phyloP scores from a whole-genome alignment of 1,140 invertebrate genomes.

The Acyrthosiphon pisum region DNA sequence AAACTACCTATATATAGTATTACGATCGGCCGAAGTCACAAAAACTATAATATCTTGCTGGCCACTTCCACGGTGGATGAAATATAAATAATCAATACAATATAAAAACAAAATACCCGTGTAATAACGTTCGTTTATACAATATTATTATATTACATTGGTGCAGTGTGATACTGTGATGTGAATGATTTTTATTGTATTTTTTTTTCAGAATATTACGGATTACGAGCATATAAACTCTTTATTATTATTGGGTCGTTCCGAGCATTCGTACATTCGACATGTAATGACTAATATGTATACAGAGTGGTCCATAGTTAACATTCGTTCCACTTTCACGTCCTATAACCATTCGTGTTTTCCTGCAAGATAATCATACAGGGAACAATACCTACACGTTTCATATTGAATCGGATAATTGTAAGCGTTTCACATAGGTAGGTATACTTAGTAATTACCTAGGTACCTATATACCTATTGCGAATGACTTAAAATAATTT shows the following conservation, averaged over 20 bases:
- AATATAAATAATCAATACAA: neutral
- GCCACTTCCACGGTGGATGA: neutral
- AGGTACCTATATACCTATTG: too few species aligned
- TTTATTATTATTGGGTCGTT: neutral
- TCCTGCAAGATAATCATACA: neutral
- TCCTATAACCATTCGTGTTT: neutral
- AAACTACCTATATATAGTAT: neutral
- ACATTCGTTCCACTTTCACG: neutral
- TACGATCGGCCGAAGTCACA: neutral
- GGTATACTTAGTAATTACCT: too few species aligned
- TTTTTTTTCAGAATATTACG: neutral
- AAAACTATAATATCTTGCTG: neutral
- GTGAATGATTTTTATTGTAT: neutral
- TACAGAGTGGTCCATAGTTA: neutral
- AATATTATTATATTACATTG: neutral
- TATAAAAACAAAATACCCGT: neutral
- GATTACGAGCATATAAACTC: neutral
- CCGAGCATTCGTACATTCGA: neutral
- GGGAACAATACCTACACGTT: neutral
- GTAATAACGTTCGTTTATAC: neutral
- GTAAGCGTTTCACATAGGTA: too few species aligned
- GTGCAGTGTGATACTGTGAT: neutral
- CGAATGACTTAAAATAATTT: neutral
- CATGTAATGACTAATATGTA: neutral
- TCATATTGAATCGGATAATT: neutral